phyloP scores from a whole-genome alignment of 2,797 vertebrate genomes.

The Lacerta viridis region DNA sequence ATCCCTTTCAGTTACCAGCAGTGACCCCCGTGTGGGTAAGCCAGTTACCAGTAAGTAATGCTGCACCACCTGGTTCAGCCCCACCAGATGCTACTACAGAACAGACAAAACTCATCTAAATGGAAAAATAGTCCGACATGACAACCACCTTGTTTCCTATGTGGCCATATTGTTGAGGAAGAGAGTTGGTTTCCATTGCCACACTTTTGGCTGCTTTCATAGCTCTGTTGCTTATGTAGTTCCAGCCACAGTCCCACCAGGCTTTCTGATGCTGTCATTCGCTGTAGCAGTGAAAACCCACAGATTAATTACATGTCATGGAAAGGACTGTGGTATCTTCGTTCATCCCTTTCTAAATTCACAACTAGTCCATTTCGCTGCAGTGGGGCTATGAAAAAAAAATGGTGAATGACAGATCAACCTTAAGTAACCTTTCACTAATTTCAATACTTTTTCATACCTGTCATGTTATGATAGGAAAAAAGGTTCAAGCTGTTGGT shows the following conservation, averaged over 20 bases:
- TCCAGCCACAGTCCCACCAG: constrained; percentile 47
- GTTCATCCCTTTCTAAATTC: constrained; percentile 50
- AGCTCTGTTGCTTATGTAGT: constrained; percentile 49
- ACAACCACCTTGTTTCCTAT: neutral
- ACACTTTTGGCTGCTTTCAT: constrained; percentile 46
- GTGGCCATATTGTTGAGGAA: neutral
- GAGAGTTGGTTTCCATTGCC: constrained; percentile 39
- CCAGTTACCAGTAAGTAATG: too few species aligned
- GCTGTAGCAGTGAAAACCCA: constrained; percentile 56
- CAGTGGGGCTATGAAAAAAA: constrained; percentile 8
- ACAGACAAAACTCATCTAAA: neutral
- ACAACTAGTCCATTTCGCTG: constrained; percentile 50
- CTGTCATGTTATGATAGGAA: constrained; percentile 36
- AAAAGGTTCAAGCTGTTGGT: neutral
- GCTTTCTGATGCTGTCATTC: constrained; percentile 50
- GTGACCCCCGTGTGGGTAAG: too few species aligned
- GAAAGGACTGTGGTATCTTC: constrained; percentile 32
- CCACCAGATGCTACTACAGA: neutral
- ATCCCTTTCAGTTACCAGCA: neutral
- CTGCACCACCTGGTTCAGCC: too few species aligned
- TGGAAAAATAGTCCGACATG: neutral
- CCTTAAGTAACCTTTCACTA: constrained; percentile 54
- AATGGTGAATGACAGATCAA: constrained; percentile 50
- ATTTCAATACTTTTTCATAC: constrained; percentile 50
- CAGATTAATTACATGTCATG: constrained; percentile 50